Conservation (phyloP, 1,140 invertebrate species). For the Eciton burchellii region DNA sequence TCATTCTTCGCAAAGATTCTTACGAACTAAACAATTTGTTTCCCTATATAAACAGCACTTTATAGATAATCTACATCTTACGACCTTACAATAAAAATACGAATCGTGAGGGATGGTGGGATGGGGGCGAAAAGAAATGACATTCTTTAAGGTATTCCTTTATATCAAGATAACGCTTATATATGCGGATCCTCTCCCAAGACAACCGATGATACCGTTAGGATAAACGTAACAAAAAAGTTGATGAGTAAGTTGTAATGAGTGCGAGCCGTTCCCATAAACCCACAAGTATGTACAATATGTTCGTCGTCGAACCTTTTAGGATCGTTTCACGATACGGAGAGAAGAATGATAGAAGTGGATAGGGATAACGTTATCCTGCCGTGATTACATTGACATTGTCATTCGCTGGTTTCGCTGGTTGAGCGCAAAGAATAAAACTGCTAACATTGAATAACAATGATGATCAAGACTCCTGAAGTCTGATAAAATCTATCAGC, state of each 20-base stretch:
- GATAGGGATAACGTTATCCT: slow-evolving; percentile 1
- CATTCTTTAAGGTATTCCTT: slow-evolving; percentile 34
- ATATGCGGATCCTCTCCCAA: slow-evolving; percentile 26
- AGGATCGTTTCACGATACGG: slow-evolving; percentile 12
- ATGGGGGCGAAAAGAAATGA: slow-evolving; percentile 33
- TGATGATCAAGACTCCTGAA: not conserved
- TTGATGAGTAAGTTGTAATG: slow-evolving; percentile 52
- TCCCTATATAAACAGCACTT: slow-evolving; percentile 70
- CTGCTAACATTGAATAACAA: not conserved
- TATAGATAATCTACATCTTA: slow-evolving; percentile 69
- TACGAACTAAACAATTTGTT: slow-evolving; percentile 72
- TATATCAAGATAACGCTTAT: slow-evolving; percentile 41
- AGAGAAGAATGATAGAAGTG: not conserved
- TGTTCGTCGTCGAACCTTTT: slow-evolving; percentile 31
- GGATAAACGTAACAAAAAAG: slow-evolving; percentile 42
- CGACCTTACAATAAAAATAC: slow-evolving; percentile 61
- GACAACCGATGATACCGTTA: slow-evolving; percentile 13
- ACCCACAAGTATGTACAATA: slow-evolving; percentile 61
- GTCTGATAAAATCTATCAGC: not conserved
- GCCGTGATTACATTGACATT: slow-evolving; percentile 16
- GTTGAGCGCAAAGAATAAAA: slow-evolving; percentile 16
- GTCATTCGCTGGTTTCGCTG: slow-evolving; percentile 1
- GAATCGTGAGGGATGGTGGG: slow-evolving; percentile 20
- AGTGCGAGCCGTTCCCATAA: slow-evolving; percentile 68
- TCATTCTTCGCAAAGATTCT: slow-evolving; percentile 61